Evolutionary conservation across 2,113 vertebrate genomes (phyloP), one percentile per base, ranked within the genome.

Genomic region (Abramis brama): DNA sequence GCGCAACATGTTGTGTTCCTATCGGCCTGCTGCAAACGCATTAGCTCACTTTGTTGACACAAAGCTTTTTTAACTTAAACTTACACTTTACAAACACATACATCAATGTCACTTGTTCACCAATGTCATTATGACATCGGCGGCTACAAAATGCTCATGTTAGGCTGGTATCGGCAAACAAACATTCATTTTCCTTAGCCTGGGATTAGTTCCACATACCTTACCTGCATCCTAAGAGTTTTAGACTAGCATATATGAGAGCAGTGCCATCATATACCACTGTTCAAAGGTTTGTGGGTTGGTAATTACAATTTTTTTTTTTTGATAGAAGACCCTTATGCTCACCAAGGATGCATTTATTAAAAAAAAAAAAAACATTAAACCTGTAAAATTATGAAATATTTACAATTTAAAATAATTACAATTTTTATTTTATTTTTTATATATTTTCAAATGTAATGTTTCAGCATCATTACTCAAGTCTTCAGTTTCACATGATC

Each of bases 61-160:
- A 45, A 79, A 9, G 50, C 76, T 78, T 59, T 55, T 78, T 57
- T 39, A 57, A 39, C 30, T 78, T 33, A 23, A 59, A 57, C 52
- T 17, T 30, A 23, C 27, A 78, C 19, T 57, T 39, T 59, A 57
- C 30, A 78, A 57, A 77, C 43, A 75, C 71, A 75, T 47, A 75
- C 43, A 75, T 75, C 73, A 75, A 25, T 47, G 71, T 74, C 71
- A 47, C 39, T 45, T 47, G 39, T 74, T 74, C 12, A 74, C 10
- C 71, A 47, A 25, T 71, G 10, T n/a, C 36, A 5, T 71, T 71
- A 71, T 47, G 12, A 74, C 39, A 45, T n/a, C 39, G 11, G 5
- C 71, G 25, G 71, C 71, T 45, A 13, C 11, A 75, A 15, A 47
- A 71, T 21, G 36, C 68, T 71, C 68, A 43, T 6, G 68, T 70